phyloP scores from a whole-genome alignment of 1,140 invertebrate genomes.

The Trachymyrmex septentrionalis region DNA sequence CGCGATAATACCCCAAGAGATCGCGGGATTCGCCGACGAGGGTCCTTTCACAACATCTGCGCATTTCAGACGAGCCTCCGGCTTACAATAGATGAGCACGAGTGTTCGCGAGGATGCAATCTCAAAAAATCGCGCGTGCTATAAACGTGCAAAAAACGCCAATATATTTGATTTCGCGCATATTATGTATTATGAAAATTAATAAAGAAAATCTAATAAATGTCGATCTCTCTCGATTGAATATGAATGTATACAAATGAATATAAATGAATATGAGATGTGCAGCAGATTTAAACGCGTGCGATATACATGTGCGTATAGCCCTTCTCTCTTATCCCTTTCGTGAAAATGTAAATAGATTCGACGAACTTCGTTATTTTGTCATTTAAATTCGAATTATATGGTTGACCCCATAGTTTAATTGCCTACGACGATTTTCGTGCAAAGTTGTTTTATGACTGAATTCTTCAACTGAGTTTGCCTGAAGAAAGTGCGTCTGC shows the following conservation, averaged over 20 bases:
- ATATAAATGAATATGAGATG: no score
- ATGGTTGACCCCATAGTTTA: no score
- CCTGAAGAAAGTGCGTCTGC: not conserved
- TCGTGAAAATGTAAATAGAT: no score
- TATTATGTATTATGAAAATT: not conserved
- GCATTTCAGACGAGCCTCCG: slow-evolving; percentile 89
- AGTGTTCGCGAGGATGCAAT: not conserved
- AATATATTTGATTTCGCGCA: not conserved
- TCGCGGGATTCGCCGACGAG: slow-evolving; percentile 94
- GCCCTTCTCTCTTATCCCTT: no score
- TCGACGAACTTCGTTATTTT: no score
- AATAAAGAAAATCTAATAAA: not conserved
- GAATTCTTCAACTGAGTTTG: slow-evolving; percentile 1
- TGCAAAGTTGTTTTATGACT: not conserved
- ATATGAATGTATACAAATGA: not conserved
- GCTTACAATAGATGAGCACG: slow-evolving; percentile 44
- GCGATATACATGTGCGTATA: no score
- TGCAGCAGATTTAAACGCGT: not conserved
- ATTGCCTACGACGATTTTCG: no score
- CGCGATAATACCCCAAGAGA: slow-evolving; percentile 95
- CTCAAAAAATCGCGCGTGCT: not conserved
- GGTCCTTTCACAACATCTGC: slow-evolving; percentile 89
- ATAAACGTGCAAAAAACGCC: not conserved
- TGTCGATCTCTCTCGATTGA: not conserved
- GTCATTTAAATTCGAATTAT: no score